Percentiles rank a stretch among this genome's conserved stretches.
Conservation (phyloP, 1,140 invertebrate genomes). For the Papilio glaucus region DNA sequence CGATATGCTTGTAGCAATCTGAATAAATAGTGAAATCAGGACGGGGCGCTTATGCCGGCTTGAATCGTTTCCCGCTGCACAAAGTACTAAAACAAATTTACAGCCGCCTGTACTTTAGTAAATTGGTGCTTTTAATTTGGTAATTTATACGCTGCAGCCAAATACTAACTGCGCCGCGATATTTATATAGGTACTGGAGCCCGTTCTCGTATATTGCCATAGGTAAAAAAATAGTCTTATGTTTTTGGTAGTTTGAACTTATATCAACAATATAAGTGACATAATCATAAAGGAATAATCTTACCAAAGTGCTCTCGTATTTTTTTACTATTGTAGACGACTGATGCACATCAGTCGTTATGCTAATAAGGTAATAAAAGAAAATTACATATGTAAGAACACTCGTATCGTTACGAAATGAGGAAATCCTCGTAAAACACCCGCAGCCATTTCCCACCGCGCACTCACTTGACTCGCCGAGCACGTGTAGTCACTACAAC, state of each 20-base stretch:
- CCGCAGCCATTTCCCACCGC: background rate
- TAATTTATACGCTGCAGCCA: slow-evolving; percentile 11
- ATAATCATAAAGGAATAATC: too few species aligned
- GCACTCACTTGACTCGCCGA: slow-evolving; percentile 17
- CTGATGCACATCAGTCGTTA: background rate
- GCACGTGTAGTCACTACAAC: slow-evolving; percentile 15
- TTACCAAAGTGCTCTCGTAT: too few species aligned
- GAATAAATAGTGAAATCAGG: slow-evolving; percentile 17
- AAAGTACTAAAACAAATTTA: slow-evolving; percentile 27
- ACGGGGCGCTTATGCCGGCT: slow-evolving; percentile 14
- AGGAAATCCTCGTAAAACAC: slow-evolving; percentile 4
- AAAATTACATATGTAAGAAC: background rate
- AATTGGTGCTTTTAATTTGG: slow-evolving; percentile 21
- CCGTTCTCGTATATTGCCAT: background rate
- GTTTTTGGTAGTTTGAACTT: background rate
- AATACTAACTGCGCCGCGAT: background rate
- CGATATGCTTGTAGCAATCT: slow-evolving; percentile 4
- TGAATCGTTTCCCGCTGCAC: slow-evolving; percentile 25
- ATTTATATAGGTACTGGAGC: background rate
- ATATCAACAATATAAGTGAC: too few species aligned
- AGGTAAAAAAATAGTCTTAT: background rate
- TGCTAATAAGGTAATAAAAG: background rate
- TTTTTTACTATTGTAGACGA: too few species aligned
- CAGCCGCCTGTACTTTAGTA: slow-evolving; percentile 25
- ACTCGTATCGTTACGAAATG: background rate